Conservation (phyloP, 2,797 vertebrate genomes). For the Phataginus tricuspis region DNA sequence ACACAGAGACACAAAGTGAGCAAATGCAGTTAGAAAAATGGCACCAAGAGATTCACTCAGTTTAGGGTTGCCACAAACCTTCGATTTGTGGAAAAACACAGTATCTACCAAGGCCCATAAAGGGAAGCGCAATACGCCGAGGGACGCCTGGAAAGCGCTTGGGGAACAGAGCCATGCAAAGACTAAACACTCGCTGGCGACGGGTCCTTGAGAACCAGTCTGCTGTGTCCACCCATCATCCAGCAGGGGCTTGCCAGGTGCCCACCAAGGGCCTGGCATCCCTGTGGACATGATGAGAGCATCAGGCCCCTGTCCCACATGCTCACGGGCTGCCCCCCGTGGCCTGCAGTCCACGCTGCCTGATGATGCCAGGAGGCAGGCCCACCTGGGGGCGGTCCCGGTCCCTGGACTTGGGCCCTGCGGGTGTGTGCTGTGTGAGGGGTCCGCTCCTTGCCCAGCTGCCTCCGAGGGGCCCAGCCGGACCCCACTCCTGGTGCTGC, state of each 20-base stretch:
- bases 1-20: too few relatives aligned
- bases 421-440: accelerated
- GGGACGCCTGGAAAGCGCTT: too few relatives aligned
- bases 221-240: background rate
- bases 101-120: too few relatives aligned
- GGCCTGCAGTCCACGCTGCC: accelerated
- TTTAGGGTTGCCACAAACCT: too few relatives aligned
- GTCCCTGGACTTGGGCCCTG: too few relatives aligned
- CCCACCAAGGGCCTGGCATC: accelerated
- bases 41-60: too few relatives aligned
- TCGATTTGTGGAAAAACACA: too few relatives aligned
- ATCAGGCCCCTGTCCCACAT: accelerated
- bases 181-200: accelerated
- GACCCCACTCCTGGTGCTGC: too few relatives aligned
- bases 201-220: background rate
- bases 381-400: background rate
- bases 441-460: accelerated
- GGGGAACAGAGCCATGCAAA: background rate
- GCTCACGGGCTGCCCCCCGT: accelerated
- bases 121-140: too few relatives aligned
- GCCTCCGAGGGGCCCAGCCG: too few relatives aligned
- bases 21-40: too few relatives aligned
- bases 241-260: accelerated
- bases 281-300: background rate
- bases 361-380: accelerated